These are phyloP conservation scores for Pipistrellus kuhlii DNA, from an alignment of 2,797 vertebrate genomes.

Conservation along the genomic window DNA sequence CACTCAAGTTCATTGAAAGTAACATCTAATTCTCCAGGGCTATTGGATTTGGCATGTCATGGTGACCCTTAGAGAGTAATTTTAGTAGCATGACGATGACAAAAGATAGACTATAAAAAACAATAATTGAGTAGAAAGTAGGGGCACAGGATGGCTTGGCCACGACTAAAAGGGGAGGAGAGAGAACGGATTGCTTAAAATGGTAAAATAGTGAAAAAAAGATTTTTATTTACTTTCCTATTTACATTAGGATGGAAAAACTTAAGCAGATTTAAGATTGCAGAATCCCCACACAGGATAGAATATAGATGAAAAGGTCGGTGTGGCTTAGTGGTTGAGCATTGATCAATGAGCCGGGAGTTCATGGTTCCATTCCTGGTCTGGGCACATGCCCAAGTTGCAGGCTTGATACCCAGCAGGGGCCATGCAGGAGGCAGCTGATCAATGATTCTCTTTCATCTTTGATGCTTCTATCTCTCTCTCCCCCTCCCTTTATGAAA, in stretches of 20 bases:
- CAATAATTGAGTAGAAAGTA: neutral
- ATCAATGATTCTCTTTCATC: too few species aligned
- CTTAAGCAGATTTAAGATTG: neutral
- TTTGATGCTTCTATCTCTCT: too few species aligned
- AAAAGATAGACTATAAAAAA: neutral
- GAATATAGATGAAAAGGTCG: neutral
- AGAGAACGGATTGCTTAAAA: slow-evolving; percentile 7
- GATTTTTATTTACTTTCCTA: slow-evolving; percentile 35
- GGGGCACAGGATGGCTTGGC: neutral
- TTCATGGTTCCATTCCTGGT: too few species aligned
- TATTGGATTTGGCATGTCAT: neutral
- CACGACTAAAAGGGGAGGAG: slow-evolving; percentile 21
- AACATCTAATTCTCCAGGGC: neutral
- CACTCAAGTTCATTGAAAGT: neutral
- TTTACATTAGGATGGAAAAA: slow-evolving; percentile 34
- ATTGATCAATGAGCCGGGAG: too few species aligned
- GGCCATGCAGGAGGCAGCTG: too few species aligned
- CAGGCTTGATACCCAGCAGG: too few species aligned
- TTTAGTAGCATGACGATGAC: slow-evolving; percentile 7
- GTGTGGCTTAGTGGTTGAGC: too few species aligned
- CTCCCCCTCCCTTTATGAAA: too few species aligned
- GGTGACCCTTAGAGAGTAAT: slow-evolving; percentile 34
- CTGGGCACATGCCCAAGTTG: too few species aligned
- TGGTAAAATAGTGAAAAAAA: slow-evolving; percentile 8
- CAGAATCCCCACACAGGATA: neutral